These are phyloP conservation scores for Nothocercus nigrocapillus DNA, from an alignment of 2,113 vertebrate species.

Conservation along the genomic window DNA sequence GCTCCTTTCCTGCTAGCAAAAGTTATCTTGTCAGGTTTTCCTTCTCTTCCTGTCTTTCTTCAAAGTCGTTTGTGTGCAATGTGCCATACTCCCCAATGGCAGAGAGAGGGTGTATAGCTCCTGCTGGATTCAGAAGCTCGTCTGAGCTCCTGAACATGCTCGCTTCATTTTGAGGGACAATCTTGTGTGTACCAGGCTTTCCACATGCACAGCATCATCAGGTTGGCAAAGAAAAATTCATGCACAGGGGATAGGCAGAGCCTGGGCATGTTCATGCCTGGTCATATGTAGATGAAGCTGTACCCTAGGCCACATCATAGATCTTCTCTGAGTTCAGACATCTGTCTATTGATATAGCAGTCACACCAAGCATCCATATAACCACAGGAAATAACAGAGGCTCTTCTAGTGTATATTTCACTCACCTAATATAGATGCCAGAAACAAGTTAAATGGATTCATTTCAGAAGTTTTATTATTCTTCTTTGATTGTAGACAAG, in stretches of 20 bases:
- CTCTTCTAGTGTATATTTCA: background rate
- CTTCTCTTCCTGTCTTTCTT: background rate
- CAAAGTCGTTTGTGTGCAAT: background rate
- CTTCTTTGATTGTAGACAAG: background rate
- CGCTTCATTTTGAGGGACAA: background rate
- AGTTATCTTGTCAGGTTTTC: background rate
- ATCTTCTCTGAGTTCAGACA: background rate
- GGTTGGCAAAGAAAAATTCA: background rate
- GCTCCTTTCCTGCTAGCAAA: background rate
- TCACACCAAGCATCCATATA: background rate
- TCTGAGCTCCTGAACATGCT: background rate
- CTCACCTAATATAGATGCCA: background rate
- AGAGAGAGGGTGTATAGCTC: no score
- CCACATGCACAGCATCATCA: background rate
- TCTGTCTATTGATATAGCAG: rapidly evolving
- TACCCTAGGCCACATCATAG: background rate
- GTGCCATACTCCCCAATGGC: background rate
- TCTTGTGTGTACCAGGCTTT: background rate
- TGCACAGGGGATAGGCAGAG: background rate
- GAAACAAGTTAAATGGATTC: background rate
- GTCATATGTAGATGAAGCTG: background rate
- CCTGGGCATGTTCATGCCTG: background rate
- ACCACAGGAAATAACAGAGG: background rate
- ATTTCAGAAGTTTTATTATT: background rate
- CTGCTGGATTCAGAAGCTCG: no score